Evolutionary conservation across 2,888 invertebrate species (phyloP).

Genomic region (Athrips mouffetella): DNA sequence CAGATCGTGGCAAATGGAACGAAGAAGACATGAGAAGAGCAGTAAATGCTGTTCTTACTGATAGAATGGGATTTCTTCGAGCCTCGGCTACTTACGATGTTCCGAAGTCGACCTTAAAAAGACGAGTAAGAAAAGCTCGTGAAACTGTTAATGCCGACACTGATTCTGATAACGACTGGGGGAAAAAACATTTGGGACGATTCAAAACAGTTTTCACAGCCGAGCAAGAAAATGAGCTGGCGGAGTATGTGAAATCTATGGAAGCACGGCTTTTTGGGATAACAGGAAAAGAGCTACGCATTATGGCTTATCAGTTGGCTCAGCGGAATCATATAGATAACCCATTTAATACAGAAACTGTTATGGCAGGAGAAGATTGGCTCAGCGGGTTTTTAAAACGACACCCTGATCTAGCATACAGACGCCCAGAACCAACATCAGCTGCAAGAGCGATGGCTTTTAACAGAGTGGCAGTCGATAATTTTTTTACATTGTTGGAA

Average conservation of each 20-base stretch:
- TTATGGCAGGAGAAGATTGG: conserved; percentile 16
- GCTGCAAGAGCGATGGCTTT: conserved; percentile 15
- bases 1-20: conserved; percentile 18
- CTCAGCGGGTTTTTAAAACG: conserved; percentile 17
- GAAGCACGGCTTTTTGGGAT: conserved; percentile 20
- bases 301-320: conserved; percentile 19
- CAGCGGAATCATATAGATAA: conserved; percentile 16
- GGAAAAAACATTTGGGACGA: conserved; percentile 18
- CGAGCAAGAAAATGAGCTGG: conserved; percentile 18
- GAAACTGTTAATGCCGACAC: conserved; percentile 15
- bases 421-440: conserved; percentile 19
- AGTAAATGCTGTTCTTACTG: conserved; percentile 15
- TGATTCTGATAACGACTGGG: conserved; percentile 17
- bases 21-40: conserved; percentile 20
- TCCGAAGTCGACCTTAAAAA: conserved; percentile 19
- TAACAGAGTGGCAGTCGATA: conserved; percentile 16
- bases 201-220: conserved; percentile 20
- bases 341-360: conserved; percentile 13
- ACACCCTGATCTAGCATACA: conserved; percentile 13
- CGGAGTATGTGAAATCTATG: conserved; percentile 18
- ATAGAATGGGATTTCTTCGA: conserved; percentile 18
- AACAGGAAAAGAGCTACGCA: conserved; percentile 18
- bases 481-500: conserved; percentile 19
- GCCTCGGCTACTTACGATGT: conserved; percentile 17
- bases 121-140: conserved; percentile 18